phyloP scores from a whole-genome alignment of 2,888 invertebrate species.

The Eupithecia abbreviata region DNA sequence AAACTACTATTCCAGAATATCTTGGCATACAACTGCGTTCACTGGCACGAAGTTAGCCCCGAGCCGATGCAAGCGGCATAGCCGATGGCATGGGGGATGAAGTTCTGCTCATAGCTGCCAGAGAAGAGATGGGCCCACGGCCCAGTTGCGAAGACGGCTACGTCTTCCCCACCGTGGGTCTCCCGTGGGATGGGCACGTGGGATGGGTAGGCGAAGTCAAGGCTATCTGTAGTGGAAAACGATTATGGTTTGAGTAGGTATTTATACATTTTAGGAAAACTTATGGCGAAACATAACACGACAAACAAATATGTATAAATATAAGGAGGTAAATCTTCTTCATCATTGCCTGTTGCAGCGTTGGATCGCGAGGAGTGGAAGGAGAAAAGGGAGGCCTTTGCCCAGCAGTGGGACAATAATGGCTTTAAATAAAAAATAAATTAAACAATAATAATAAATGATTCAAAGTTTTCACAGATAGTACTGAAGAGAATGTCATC shows the following conservation, averaged over 20 bases:
- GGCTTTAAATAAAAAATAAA: too few species aligned
- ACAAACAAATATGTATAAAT: too few species aligned
- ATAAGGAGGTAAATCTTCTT: too few species aligned
- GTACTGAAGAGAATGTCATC: too few species aligned
- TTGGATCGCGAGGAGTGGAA: too few species aligned
- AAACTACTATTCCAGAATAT: not conserved
- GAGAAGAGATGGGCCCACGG: constrained; percentile 92
- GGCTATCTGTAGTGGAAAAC: constrained; percentile 64
- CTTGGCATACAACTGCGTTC: constrained; percentile 15
- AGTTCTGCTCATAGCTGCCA: constrained; percentile 91
- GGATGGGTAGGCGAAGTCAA: constrained; percentile 83
- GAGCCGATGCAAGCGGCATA: constrained; percentile 89
- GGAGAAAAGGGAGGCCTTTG: too few species aligned
- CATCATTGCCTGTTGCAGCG: too few species aligned
- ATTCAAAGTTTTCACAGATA: too few species aligned
- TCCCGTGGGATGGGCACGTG: constrained; percentile 85
- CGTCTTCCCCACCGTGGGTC: constrained; percentile 92
- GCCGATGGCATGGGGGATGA: constrained; percentile 89
- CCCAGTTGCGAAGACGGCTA: constrained; percentile 89
- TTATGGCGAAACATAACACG: too few species aligned
- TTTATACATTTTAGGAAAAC: not conserved
- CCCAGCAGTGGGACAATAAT: too few species aligned
- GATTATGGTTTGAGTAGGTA: not conserved
- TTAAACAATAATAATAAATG: too few species aligned
- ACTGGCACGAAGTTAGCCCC: constrained; percentile 77